These are phyloP conservation scores for Triops cancriformis DNA, from an alignment of 1,140 invertebrate genomes.

Conservation along the genomic window DNA sequence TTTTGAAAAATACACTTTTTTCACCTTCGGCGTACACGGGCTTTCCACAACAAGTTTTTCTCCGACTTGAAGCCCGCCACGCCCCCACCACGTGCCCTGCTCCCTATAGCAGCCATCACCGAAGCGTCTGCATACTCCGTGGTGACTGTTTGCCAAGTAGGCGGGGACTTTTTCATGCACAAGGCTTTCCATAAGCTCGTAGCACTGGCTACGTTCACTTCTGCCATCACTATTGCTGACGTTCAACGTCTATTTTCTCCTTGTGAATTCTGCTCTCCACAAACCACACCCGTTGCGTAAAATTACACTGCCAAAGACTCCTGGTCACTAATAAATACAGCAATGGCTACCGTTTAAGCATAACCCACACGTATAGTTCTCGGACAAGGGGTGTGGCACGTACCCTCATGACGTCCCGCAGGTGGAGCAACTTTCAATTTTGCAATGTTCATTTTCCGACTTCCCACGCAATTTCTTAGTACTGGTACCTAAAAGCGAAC, in stretches of 20 bases:
- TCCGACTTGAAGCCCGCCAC: background rate
- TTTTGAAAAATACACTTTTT: background rate
- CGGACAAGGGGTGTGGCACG: background rate
- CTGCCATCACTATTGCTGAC: background rate
- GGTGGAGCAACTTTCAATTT: background rate
- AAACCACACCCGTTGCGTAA: background rate
- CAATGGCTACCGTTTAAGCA: background rate
- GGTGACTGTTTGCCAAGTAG: background rate
- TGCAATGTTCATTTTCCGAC: background rate
- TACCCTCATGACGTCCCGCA: background rate
- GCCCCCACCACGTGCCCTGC: background rate
- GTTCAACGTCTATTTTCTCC: background rate
- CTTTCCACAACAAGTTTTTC: background rate
- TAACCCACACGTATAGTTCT: background rate
- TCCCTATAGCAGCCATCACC: background rate
- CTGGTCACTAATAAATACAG: background rate
- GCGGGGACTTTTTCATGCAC: background rate
- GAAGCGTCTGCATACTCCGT: background rate
- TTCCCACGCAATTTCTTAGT: background rate
- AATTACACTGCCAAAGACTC: background rate
- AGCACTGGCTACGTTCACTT: background rate
- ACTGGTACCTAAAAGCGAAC: background rate
- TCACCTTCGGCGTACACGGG: background rate
- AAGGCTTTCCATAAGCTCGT: slow-evolving; percentile 1
- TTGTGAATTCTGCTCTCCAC: background rate